Evolutionary conservation across 2,797 vertebrate species (phyloP).

Genomic region (Aldrovandia affinis): DNA sequence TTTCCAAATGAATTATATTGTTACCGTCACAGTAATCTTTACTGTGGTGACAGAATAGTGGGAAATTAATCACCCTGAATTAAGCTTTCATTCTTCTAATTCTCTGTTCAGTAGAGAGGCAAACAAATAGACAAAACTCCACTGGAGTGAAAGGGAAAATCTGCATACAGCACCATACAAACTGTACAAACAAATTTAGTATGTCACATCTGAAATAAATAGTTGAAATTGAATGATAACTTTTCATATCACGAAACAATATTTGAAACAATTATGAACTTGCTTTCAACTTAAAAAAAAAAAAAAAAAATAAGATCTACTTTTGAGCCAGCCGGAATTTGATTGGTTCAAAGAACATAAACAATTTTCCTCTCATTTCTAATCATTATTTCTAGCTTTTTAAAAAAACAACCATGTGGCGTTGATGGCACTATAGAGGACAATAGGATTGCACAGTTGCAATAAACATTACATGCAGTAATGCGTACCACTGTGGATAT

Average conservation of each 20-base stretch:
- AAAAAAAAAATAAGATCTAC: constrained; percentile 4
- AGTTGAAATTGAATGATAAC: constrained; percentile 45
- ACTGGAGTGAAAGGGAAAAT: not conserved
- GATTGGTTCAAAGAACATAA: not conserved
- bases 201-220: constrained; percentile 40
- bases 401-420: not conserved
- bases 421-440: constrained; percentile 1
- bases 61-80: not conserved
- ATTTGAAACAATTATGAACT: no score
- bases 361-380: not conserved
- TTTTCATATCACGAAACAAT: no score
- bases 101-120: not conserved
- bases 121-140: not conserved
- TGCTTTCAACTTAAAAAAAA: constrained; percentile 3
- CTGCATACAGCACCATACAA: not conserved
- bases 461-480: not conserved
- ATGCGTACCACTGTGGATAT: not conserved
- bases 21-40: not conserved
- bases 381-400: not conserved
- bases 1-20: not conserved
- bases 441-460: not conserved
- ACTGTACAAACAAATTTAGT: constrained; percentile 56
- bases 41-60: not conserved
- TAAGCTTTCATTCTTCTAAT: not conserved
- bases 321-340: constrained; percentile 30